Conservation (phyloP, 2,797 vertebrate genomes). For the Myotis findleyi region DNA sequence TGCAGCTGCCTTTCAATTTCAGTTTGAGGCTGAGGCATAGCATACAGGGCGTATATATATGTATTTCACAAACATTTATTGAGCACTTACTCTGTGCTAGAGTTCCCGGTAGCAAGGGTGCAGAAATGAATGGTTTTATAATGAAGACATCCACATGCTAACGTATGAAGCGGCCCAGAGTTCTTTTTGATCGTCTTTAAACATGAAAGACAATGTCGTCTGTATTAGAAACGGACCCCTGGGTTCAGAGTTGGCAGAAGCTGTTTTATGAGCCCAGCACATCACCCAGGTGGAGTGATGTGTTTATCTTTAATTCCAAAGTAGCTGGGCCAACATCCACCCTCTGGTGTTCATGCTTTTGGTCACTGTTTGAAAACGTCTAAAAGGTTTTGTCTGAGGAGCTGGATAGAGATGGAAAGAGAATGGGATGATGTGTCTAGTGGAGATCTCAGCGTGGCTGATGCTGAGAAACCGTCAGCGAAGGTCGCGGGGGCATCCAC, state of each 20-base stretch:
- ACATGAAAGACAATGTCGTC: conserved; percentile 43
- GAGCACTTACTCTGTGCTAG: conserved; percentile 28
- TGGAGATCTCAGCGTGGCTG: conserved; percentile 17
- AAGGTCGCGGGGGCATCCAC: background rate
- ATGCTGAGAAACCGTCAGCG: background rate
- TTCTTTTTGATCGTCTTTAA: conserved; percentile 46
- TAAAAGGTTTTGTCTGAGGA: conserved; percentile 64
- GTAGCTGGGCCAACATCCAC: background rate
- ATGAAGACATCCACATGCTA: conserved; percentile 53
- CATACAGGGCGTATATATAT: background rate
- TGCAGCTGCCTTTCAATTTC: background rate
- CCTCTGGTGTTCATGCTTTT: conserved; percentile 14
- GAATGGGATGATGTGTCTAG: background rate
- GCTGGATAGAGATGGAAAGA: conserved; percentile 59
- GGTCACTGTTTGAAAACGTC: conserved; percentile 57
- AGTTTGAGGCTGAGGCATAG: background rate
- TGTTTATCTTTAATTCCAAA: conserved; percentile 69
- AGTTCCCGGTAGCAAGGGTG: background rate
- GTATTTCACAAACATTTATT: conserved; percentile 8
- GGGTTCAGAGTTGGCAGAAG: conserved; percentile 44
- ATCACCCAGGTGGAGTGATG: background rate
- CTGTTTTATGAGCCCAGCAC: conserved; percentile 61
- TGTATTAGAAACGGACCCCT: conserved; percentile 52
- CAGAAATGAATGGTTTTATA: conserved; percentile 23
- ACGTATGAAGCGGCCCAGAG: background rate